These are phyloP conservation scores for Listronotus oregonensis DNA, from an alignment of 1,140 invertebrate genomes.

Conservation along the genomic window DNA sequence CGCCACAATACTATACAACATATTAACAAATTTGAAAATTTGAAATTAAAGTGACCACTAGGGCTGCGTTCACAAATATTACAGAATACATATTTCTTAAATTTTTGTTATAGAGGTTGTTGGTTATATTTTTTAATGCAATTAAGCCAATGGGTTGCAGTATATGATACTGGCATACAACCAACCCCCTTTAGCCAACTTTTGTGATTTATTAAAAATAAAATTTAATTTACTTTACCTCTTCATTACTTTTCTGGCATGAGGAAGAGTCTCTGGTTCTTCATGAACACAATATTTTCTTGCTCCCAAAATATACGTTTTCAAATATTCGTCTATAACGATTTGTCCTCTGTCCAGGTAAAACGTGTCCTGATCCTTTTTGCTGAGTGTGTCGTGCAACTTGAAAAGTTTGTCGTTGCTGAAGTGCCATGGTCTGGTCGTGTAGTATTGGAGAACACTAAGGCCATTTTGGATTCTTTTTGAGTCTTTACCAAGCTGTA, in stretches of 20 bases:
- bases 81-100: too few species aligned
- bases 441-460: constrained; percentile 81
- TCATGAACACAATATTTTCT: constrained; percentile 78
- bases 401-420: constrained; percentile 71
- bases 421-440: constrained; percentile 83
- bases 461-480: constrained; percentile 66
- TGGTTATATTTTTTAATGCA: too few species aligned
- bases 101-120: too few species aligned
- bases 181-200: too few species aligned
- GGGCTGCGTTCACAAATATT: too few species aligned
- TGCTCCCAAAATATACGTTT: constrained; percentile 73
- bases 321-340: constrained; percentile 72
- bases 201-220: too few species aligned
- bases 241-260: constrained; percentile 64
- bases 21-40: too few species aligned
- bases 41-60: too few species aligned
- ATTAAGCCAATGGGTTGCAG: too few species aligned
- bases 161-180: too few species aligned
- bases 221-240: constrained; percentile 52
- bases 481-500: constrained; percentile 70
- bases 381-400: constrained; percentile 65
- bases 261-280: constrained; percentile 74
- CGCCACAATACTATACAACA: too few species aligned
- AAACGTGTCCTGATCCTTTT: constrained; percentile 64
- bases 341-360: constrained; percentile 64